These are phyloP conservation scores for Sebastes aleutianus DNA, from an alignment of 2,797 vertebrate genomes.

Conservation along the genomic window DNA sequence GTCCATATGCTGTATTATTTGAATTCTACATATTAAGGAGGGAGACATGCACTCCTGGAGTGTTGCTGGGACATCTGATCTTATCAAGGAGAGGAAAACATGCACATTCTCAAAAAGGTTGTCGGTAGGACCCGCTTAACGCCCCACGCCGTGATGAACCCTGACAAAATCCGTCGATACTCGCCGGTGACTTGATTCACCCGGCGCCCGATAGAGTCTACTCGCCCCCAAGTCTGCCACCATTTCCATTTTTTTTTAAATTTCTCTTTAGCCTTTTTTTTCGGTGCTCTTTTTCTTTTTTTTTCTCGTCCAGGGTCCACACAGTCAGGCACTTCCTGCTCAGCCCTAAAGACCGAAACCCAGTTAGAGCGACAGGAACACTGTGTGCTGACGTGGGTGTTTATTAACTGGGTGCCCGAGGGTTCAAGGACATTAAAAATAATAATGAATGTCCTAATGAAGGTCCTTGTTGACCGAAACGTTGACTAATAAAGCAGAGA, in stretches of 20 bases:
- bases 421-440: constrained; percentile 83
- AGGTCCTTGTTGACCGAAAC: no score
- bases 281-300: background rate
- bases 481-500: no score
- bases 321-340: constrained; percentile 85
- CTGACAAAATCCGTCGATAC: constrained; percentile 72
- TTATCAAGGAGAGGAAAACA: no score
- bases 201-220: constrained; percentile 78
- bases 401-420: constrained; percentile 92
- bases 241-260: constrained; percentile 79
- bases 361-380: constrained; percentile 88
- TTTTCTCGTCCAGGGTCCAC: constrained; percentile 73
- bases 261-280: constrained; percentile 23
- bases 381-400: constrained; percentile 94
- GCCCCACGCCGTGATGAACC: constrained; percentile 69
- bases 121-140: constrained; percentile 77
- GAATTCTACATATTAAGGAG: background rate
- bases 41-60: background rate
- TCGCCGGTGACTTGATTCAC: constrained; percentile 83
- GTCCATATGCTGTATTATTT: background rate
- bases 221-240: constrained; percentile 80
- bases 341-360: constrained; percentile 93
- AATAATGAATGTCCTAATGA: no score
- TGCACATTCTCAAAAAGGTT: background rate
- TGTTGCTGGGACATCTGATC: background rate